Evolutionary conservation across 2,888 invertebrate genomes (phyloP), one percentile per base, ranked within the genome.

Genomic region (Leptopilina syphax): DNA sequence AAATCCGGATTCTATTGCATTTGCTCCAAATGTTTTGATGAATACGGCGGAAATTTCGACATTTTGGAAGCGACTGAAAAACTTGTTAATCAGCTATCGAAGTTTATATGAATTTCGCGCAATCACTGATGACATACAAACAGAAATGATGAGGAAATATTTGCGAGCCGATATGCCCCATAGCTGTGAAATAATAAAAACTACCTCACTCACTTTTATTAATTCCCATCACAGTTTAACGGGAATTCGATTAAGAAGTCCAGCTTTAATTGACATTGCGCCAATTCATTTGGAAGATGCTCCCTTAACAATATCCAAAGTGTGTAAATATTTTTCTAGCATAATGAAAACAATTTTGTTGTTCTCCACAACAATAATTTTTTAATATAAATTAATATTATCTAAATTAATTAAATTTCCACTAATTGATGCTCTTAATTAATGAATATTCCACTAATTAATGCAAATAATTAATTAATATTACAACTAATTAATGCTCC

Each of bases 1-100:
- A 1, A 89, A 88, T 80, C 90, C 90, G 0, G 83, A 85, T 4
- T 90, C 85, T 57, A 73, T 88, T 0, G 91, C 90, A 0, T 86
- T 87, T 79, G 73, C 82, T 0, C 82, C 89, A 0, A 86, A 85
- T 18, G 81, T 66, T 60, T 44, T 89, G 60, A 27, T 76, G n/a
- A 70, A 84, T 12, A 84, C 83, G n/a, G 9, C 12, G 10, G 82
- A 78, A 9, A 57, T 79, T 0, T 78, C 81, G 57, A 70, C 70
- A 7, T 88, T 90, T 76, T 82, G 80, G 82, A 82, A 80, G 3
- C 83, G 91, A 50, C 10, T 88, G 4, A 79, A 82, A 50, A 91
- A 91, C 70, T 67, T 82, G 1, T 0, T 88, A 1, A 8, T 81
- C 34, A 80, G 85, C 0, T 67, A 73, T 13, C 13, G n/a, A 1